Evolutionary conservation across 2,113 vertebrate species (phyloP), one percentile per base, ranked within the genome.

Genomic region (Camelus dromedarius): DNA sequence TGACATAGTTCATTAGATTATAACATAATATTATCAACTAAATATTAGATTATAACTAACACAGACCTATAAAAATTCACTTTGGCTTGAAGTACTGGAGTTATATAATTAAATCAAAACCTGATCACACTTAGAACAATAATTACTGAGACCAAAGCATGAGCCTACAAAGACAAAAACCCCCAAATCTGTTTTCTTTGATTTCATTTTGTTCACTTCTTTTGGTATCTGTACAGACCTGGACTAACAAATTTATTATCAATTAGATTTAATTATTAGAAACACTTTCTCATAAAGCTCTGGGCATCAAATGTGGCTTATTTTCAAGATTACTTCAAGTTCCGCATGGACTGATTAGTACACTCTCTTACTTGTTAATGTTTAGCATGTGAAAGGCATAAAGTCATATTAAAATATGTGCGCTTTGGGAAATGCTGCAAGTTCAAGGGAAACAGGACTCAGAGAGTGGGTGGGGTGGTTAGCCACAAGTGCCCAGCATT

Each of bases 271-370:
- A 77, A 66, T 6, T 26, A 60, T 60, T 75, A 50, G 38, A 79
- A 94, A 50, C 19, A 52, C 15, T 54, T 42, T 76, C 32, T 83
- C n/a, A 79, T 56, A 42, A 89, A 93, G 14, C 10, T 70, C 48
- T 80, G 11, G 22, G 0, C 19, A 76, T 46, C 48, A 56, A 96
- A n/a, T 38, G 46, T 4, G 26, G 22, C 26, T 83, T 94, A 67
- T 52, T 94, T 92, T 92, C 35, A 72, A 89, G 26, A 95, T 83
- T 67, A 58, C 26, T 89, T 89, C 28, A 28, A 86, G 30, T 89
- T 95, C 67, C 26, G 82, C 35, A n/a, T 89, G 60, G 75, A 58
- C 19, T 62, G 50, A 73, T 58, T 52, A 95, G 30, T 54, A 75
- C 13, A 72, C 19, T 69, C 58, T 84, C 28, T 54, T 64, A 46